Conservation (phyloP, 2,797 vertebrate genomes). For the Enoplosus armatus region DNA sequence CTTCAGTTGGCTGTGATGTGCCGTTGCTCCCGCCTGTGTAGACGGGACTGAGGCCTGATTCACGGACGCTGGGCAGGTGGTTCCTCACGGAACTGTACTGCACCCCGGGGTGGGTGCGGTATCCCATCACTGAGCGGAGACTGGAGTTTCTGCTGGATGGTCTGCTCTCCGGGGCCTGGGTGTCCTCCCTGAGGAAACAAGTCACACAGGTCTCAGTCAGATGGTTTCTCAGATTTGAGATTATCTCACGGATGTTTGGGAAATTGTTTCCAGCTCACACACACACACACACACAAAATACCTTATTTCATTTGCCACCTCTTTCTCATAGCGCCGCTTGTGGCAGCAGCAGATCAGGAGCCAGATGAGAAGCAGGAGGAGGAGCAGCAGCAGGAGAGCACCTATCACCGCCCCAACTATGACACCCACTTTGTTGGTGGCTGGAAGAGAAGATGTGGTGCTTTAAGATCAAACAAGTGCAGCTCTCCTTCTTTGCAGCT, state of each 20-base stretch:
- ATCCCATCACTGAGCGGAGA: conserved; percentile 85
- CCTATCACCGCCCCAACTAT: conserved; percentile 91
- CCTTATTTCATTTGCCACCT: conserved; percentile 90
- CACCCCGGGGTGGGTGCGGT: conserved; percentile 83
- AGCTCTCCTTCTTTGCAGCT: background rate
- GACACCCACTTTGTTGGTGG: conserved; percentile 84
- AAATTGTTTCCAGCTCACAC: background rate
- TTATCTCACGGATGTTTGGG: background rate
- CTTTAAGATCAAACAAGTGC: conserved; percentile 33
- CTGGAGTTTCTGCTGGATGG: conserved; percentile 82
- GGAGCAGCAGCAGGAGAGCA: conserved; percentile 87
- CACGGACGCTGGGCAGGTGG: conserved; percentile 37
- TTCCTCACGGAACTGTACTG: conserved; percentile 73
- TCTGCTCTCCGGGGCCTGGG: conserved; percentile 81
- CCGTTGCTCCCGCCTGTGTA: conserved; percentile 20
- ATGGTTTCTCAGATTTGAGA: background rate
- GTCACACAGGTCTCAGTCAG: background rate
- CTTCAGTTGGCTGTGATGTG: background rate
- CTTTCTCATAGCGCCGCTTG: conserved; percentile 85
- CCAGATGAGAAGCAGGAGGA: conserved; percentile 91
- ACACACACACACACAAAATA: conserved; percentile 52
- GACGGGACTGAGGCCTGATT: conserved; percentile 45
- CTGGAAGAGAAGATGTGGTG: conserved; percentile 68
- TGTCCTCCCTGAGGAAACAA: conserved; percentile 82
- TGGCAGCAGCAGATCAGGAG: conserved; percentile 90